Conservation (phyloP, 2,797 vertebrate genomes). For the Apogon talboti region DNA sequence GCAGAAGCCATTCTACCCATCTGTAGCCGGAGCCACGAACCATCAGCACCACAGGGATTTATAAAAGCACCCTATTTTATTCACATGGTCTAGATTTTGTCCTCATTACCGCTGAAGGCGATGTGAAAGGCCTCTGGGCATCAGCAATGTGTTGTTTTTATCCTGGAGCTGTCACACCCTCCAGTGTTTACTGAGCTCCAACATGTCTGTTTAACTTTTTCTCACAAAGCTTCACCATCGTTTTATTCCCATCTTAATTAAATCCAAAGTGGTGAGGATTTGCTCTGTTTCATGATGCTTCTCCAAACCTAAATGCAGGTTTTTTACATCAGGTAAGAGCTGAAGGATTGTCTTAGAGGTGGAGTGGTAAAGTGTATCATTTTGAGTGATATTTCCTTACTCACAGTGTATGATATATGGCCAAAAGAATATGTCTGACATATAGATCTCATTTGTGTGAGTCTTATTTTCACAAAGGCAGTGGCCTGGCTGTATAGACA, state of each 20-base stretch:
- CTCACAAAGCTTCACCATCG: not conserved
- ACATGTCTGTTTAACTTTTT: not conserved
- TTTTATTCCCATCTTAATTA: not conserved
- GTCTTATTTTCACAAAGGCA: too few relatives aligned
- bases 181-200: constrained; percentile 1
- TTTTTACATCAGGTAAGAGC: too few relatives aligned
- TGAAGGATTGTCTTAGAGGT: too few relatives aligned
- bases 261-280: not conserved
- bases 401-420: too few relatives aligned
- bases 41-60: not conserved
- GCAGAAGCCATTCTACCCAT: too few relatives aligned
- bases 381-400: too few relatives aligned
- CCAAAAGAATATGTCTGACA: too few relatives aligned
- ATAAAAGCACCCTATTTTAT: constrained; percentile 18
- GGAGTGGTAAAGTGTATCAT: too few relatives aligned
- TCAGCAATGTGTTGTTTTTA: constrained; percentile 6
- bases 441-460: too few relatives aligned
- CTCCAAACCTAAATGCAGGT: too few relatives aligned
- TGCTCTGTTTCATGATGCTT: not conserved
- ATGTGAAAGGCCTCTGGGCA: not conserved
- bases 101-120: constrained; percentile 30
- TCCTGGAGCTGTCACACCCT: not conserved
- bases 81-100: constrained; percentile 37
- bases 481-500: too few relatives aligned
- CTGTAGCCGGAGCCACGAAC: not conserved